A percentile compares a stretch with the other conserved stretches of the same genome.
Evolutionary conservation across 2,797 vertebrate genomes (phyloP).

Genomic region (Heteromormyrus szaboi): DNA sequence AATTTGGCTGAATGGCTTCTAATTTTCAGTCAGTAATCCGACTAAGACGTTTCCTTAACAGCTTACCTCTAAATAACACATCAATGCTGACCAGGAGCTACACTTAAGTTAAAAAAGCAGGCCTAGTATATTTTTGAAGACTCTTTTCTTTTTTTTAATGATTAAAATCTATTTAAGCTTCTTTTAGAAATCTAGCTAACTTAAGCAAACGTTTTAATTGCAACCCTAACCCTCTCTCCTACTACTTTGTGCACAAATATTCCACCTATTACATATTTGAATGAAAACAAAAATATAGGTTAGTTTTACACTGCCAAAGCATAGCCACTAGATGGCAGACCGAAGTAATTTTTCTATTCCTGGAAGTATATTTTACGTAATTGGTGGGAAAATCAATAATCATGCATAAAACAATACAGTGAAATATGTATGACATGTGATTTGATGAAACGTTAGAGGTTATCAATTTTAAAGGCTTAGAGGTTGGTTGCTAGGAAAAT

Average conservation of each 20-base stretch:
- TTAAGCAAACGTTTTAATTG: not conserved
- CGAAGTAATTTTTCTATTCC: not conserved
- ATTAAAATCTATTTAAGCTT: not conserved
- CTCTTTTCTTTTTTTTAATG: not conserved
- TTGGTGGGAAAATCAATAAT: not conserved
- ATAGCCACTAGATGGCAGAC: conserved; percentile 13
- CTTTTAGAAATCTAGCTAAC: not conserved
- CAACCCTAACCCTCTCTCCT: not conserved
- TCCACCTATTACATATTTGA: not conserved
- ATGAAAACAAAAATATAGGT: not conserved
- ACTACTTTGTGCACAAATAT: not conserved
- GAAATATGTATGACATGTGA: not conserved
- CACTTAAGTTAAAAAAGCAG: not conserved
- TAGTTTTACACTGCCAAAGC: not conserved
- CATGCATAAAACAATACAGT: not conserved
- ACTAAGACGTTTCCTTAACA: not conserved
- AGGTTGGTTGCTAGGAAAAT: not conserved
- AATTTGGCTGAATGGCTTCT: not conserved
- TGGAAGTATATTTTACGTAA: not conserved
- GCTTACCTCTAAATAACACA: not conserved
- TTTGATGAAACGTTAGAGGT: not conserved
- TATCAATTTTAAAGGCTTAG: not conserved
- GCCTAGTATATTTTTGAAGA: not conserved
- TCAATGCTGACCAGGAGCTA: not conserved
- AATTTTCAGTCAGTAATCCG: not conserved